Percentiles rank a stretch among this genome's conserved stretches.
Evolutionary conservation across 2,888 invertebrate genomes (phyloP).

Genomic region (Homarus gammarus): DNA sequence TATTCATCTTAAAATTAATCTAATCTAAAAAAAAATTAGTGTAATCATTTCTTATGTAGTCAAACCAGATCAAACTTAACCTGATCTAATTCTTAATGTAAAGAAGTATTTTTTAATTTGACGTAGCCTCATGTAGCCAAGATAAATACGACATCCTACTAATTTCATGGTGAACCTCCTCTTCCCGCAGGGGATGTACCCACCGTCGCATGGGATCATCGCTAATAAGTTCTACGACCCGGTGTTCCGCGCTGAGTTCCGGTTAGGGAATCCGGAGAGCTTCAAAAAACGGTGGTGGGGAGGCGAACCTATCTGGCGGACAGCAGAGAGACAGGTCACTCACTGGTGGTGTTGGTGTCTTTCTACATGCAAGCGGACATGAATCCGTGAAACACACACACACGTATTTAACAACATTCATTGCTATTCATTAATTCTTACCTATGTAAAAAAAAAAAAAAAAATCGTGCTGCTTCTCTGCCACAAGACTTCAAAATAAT

Average conservation of each 20-base stretch:
- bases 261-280: conserved; percentile 42
- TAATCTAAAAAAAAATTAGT: too few relatives aligned
- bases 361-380: too few relatives aligned
- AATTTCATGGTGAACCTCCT: too few relatives aligned
- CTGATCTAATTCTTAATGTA: not conserved
- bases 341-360: not conserved
- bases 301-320: conserved; percentile 77
- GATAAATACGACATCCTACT: too few relatives aligned
- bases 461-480: too few relatives aligned
- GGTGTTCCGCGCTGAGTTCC: conserved; percentile 54
- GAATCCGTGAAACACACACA: not conserved
- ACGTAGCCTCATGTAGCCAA: too few relatives aligned
- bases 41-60: too few relatives aligned
- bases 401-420: not conserved
- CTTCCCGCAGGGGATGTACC: conserved; percentile 66
- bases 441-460: too few relatives aligned
- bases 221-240: conserved; percentile 74
- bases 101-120: not conserved
- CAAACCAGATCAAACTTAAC: not conserved
- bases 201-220: conserved; percentile 72
- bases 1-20: too few relatives aligned
- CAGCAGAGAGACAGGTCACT: conserved; percentile 73
- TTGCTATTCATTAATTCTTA: not conserved
- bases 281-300: conserved; percentile 76
- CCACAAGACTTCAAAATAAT: too few relatives aligned